Base-by-base conservation (phyloP, 2,888 invertebrate genomes). In the Callimorpha dominula region DNA sequence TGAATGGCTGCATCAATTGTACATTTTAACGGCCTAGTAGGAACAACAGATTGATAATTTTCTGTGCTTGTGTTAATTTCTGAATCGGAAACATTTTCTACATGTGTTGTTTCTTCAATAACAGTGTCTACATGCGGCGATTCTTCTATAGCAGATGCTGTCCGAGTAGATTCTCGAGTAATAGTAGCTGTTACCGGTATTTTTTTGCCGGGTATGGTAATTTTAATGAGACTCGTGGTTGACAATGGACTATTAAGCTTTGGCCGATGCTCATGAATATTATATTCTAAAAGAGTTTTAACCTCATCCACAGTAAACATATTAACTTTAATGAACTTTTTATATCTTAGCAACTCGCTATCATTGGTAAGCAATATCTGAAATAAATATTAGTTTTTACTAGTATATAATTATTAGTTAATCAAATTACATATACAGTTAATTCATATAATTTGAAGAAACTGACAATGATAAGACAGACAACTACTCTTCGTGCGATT, bases 321-420 rank as follows among this genome's bases (percentile, higher is more conserved):
- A 12, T 81, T 79, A 43, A 88, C 77, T 15, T 76, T 72, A 46
- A 78, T 75, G 5, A 77, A 75, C 54, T 80, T 75, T 78, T 86
- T 86, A 60, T 81, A 82, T 62, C 71, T 77, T 52, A 86, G 74
- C 54, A 90, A 75, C 66, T 87, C 82, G 20, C 76, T 77, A 72
- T 90, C 83, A 74, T 91, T 88, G 17, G 89, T 86, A 54, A 93
- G 72, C 40, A 92, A 82, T 50, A 93, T 78, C 93, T 93, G 77
- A 75, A 92, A 89, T 43, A 52, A 54, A 70, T 14, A 57, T 63
- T 43, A 20, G 4, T n/a, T 40, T 43, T 42, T n/a, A 31, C 8
- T 65, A 3, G 14, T 31, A 65, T 50, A 40, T 15, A 20, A 46
- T 20, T 50, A 14, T 11, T 31, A 20, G 20, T 57, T 20, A 20